These are phyloP conservation scores for Oithona nana DNA, from an alignment of 2,888 invertebrate genomes.

Conservation along the genomic window DNA sequence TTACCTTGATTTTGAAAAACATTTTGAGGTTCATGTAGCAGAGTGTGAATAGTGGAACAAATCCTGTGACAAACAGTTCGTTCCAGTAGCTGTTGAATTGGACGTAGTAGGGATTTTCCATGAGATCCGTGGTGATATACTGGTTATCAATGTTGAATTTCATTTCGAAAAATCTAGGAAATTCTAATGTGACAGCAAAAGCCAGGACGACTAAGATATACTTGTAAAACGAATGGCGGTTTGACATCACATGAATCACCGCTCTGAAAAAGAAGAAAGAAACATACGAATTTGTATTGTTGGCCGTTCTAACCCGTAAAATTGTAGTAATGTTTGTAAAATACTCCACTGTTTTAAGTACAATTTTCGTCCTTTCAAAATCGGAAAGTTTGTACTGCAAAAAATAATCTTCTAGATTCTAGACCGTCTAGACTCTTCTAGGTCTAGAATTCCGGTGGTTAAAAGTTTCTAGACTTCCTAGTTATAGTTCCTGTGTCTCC, in stretches of 20 bases:
- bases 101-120: constrained; percentile 12
- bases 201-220: background rate
- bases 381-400: too few species aligned
- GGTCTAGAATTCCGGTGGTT: too few species aligned
- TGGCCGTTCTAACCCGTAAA: too few species aligned
- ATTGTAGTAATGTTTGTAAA: too few species aligned
- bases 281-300: too few species aligned
- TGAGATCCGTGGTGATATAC: constrained; percentile 10
- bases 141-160: constrained; percentile 1
- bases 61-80: constrained; percentile 2
- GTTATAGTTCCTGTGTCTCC: too few species aligned
- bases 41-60: background rate
- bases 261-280: background rate
- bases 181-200: background rate
- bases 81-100: constrained; percentile 15
- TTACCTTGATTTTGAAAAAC: constrained; percentile 1
- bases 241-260: background rate
- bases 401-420: too few species aligned
- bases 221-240: constrained; percentile 1
- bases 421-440: too few species aligned
- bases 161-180: constrained; percentile 9
- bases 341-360: too few species aligned
- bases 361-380: too few species aligned
- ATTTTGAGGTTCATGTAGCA: constrained; percentile 6
- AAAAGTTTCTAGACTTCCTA: too few species aligned